Evolutionary conservation across 2,797 vertebrate genomes (phyloP).

Genomic region (Argya squamiceps): DNA sequence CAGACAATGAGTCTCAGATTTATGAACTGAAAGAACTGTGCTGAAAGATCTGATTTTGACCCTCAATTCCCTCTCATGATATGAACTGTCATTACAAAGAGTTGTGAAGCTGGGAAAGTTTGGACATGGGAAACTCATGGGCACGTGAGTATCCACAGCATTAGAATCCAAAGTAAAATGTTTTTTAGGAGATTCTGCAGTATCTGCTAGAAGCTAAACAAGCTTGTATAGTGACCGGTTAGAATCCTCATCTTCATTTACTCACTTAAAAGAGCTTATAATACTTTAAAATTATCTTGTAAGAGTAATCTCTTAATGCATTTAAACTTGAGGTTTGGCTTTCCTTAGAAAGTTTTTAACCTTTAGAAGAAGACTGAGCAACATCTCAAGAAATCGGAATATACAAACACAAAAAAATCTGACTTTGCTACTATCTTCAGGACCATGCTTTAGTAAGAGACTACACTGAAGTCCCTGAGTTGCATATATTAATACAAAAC

Average conservation of each 20-base stretch:
- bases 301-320: background rate
- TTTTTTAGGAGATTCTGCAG: background rate
- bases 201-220: background rate
- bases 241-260: background rate
- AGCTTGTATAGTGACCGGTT: background rate
- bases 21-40: background rate
- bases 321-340: background rate
- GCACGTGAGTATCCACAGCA: background rate
- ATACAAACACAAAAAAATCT: background rate
- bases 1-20: background rate
- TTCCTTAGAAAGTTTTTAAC: background rate
- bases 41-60: background rate
- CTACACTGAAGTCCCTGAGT: background rate
- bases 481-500: background rate
- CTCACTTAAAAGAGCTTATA: background rate
- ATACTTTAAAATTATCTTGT: background rate
- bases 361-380: background rate
- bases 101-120: background rate
- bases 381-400: background rate
- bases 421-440: background rate
- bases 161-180: background rate
- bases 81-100: background rate
- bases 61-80: background rate
- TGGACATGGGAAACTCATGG: background rate
- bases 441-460: background rate